These are phyloP conservation scores for Sarcophaga subvicina DNA, from an alignment of 2,888 invertebrate species.

Conservation along the genomic window DNA sequence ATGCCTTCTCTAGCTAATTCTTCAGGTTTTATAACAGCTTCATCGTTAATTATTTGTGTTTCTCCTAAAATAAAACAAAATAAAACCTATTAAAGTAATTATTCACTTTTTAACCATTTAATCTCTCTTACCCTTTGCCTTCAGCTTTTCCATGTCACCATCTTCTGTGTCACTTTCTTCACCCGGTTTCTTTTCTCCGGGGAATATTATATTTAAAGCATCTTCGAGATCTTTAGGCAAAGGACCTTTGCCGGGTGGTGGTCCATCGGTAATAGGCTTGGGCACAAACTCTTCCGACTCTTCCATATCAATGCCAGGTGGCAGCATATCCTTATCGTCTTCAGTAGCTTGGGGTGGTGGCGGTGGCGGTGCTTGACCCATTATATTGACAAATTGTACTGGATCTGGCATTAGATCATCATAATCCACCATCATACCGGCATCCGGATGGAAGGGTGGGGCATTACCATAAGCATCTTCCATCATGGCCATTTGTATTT, in stretches of 20 bases:
- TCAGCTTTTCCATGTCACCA: conserved; percentile 46
- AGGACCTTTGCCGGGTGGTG: conserved; percentile 82
- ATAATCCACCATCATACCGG: conserved; percentile 80
- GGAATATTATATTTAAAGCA: conserved; percentile 85
- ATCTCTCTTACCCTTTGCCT: conserved; percentile 68
- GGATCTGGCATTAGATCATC: conserved; percentile 82
- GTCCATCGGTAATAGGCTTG: conserved; percentile 81
- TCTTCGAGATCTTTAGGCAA: conserved; percentile 85
- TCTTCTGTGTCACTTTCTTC: conserved; percentile 74
- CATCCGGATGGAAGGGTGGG: conserved; percentile 80
- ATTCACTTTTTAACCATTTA: background rate
- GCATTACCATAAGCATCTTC: conserved; percentile 79
- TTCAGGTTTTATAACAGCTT: conserved; percentile 75
- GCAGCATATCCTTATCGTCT: conserved; percentile 78
- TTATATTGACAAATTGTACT: conserved; percentile 80
- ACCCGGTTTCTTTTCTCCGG: conserved; percentile 81
- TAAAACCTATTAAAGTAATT: background rate
- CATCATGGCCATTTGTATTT: conserved; percentile 80
- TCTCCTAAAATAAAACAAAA: conserved; percentile 66
- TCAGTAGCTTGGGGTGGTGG: conserved; percentile 77
- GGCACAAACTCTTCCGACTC: conserved; percentile 81
- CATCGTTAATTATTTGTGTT: conserved; percentile 77
- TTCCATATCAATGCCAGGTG: conserved; percentile 81
- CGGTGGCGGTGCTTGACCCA: conserved; percentile 81
- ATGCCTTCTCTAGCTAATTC: conserved; percentile 80